phyloP scores from a whole-genome alignment of 2,113 vertebrate genomes.

The Gila orcuttii region DNA sequence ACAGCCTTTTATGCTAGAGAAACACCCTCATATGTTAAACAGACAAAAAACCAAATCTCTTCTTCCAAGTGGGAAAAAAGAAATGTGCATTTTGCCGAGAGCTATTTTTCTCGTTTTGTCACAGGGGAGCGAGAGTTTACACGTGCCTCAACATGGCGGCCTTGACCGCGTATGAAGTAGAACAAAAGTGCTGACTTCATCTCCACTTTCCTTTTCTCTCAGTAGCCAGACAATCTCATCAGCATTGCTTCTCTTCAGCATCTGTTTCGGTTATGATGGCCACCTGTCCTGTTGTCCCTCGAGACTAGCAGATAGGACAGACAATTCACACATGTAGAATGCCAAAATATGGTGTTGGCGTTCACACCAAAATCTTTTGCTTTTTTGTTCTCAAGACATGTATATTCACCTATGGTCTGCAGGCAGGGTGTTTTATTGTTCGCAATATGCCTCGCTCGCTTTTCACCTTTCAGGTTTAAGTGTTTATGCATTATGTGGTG shows the following conservation, averaged over 20 bases:
- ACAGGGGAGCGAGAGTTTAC: slow-evolving; percentile 55
- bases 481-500: neutral
- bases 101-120: slow-evolving; percentile 46
- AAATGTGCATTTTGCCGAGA: slow-evolving; percentile 47
- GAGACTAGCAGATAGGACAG: slow-evolving; percentile 60
- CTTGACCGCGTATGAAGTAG: slow-evolving; percentile 43
- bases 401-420: slow-evolving; percentile 48
- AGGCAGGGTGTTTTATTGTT: slow-evolving; percentile 40
- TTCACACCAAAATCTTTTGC: slow-evolving; percentile 54
- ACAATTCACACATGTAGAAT: slow-evolving; percentile 63
- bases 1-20: slow-evolving; percentile 42
- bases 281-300: slow-evolving; percentile 60
- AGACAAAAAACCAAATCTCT: slow-evolving; percentile 47
- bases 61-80: slow-evolving; percentile 29
- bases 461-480: slow-evolving; percentile 12
- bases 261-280: slow-evolving; percentile 61
- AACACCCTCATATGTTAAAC: slow-evolving; percentile 56
- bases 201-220: slow-evolving; percentile 57
- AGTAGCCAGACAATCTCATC: slow-evolving; percentile 61
- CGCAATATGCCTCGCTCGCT: neutral
- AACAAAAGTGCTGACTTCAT: slow-evolving; percentile 61
- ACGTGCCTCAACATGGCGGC: slow-evolving; percentile 53
- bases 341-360: slow-evolving; percentile 52
- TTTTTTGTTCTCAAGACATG: slow-evolving; percentile 49
- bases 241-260: slow-evolving; percentile 57